Evolutionary conservation across 1,140 invertebrate genomes (phyloP), one percentile per base, ranked within the genome.

Genomic region (Pteromalus puparum): DNA sequence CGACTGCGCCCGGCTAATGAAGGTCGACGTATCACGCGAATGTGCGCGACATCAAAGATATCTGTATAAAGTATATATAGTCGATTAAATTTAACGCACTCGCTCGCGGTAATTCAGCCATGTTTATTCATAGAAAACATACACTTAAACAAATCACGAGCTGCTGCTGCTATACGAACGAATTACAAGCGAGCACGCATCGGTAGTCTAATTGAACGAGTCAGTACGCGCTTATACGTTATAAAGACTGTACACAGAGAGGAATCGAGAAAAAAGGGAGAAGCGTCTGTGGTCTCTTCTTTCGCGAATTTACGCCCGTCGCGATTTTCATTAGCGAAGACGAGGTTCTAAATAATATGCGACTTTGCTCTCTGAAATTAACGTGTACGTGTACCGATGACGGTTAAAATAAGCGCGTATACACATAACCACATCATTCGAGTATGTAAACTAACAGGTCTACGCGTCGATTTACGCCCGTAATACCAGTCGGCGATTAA

Each of bases 1-100:
- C 34, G 34, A 34, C 46, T 53, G 2, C 48, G 13, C 46, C 9
- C 9, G 13, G 48, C 1, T 53, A 3, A 53, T 10, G 38, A 42
- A 42, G 38, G 38, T 42, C 38, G 38, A 42, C 6, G 38, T 53
- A 53, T 21, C 48, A 48, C 48, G 48, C 18, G 15, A 18, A 18
- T 53, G 5, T n/a, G n/a, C 18, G 48, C 18, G 48, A 53, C 48
- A 53, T 53, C 48, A 53, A 53, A 15, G 48, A 53, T 53, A 53
- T 53, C 48, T 1, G 5, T 34, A 34, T 34, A 34, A 5, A 1
- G 5, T 34, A 53, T 30, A 61, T 77, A 12, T 53, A 53, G 76
- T 34, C 61, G 76, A 78, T 78, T 78, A 78, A 78, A 75, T 75
- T 75, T 75, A 75, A 75, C n/a, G n/a, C 7, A 61, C 15, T n/a